These are phyloP conservation scores for Colletes latitarsis DNA, from an alignment of 1,140 invertebrate species.

Conservation along the genomic window DNA sequence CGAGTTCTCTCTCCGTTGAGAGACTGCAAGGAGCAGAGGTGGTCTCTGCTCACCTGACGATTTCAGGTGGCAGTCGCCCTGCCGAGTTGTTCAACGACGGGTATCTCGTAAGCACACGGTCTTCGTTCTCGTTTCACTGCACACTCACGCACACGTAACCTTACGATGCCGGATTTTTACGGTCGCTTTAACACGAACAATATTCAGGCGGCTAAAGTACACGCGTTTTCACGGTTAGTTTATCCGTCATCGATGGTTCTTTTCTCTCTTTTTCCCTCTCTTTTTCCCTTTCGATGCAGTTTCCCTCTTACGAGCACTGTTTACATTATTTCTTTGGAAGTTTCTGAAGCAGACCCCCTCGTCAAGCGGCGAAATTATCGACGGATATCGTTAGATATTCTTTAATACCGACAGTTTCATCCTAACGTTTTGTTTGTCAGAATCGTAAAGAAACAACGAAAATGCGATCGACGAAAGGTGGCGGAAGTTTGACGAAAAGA, in stretches of 20 bases:
- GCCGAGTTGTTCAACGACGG: constrained; percentile 72
- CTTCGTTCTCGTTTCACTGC: constrained; percentile 10
- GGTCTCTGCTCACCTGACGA: constrained; percentile 71
- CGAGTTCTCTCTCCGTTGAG: constrained; percentile 58
- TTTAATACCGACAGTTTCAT: not conserved
- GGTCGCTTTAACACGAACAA: not conserved
- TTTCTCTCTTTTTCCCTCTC: not conserved
- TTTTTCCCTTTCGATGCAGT: not conserved
- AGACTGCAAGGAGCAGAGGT: constrained; percentile 69
- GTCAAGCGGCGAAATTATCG: not conserved
- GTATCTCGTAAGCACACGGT: constrained; percentile 51
- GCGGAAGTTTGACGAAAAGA: not conserved
- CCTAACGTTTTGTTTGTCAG: not conserved
- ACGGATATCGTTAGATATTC: not conserved
- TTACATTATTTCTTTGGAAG: not conserved
- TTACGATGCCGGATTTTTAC: constrained; percentile 31
- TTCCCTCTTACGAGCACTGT: not conserved
- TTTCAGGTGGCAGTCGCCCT: constrained; percentile 72
- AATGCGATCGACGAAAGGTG: not conserved
- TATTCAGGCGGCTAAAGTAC: not conserved
- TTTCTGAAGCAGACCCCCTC: not conserved
- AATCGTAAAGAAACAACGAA: not conserved
- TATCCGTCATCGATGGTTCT: constrained; percentile 2
- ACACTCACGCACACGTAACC: not conserved
- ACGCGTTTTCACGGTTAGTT: constrained; percentile 41